Base-by-base conservation (phyloP, 2,888 invertebrate species). In the Erannis defoliaria region DNA sequence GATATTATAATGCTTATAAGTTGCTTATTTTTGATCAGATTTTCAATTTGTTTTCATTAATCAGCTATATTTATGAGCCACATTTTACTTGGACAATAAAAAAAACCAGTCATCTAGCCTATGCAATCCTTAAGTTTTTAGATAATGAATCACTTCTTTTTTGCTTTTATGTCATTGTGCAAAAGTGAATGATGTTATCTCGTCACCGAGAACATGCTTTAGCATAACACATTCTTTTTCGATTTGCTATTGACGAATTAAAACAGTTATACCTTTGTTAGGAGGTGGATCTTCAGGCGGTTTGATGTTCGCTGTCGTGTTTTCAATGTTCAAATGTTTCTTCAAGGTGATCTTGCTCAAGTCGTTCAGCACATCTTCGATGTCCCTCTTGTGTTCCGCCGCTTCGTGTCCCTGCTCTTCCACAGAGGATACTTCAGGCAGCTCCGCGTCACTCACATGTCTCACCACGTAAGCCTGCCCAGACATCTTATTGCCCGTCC, bases 231-330 rank as follows among this genome's bases (percentile, higher is more conserved):
- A n/a, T n/a, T 23, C 5, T 23, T 14, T 14, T 37, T 14, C 2
- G 0, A 6, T 8, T 16, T 37, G 8, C 37, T 16, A 6, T 14
- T 37, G 37, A 8, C 6, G 1, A 4, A 3, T 37, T 5, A 19
- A 19, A 43, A 3, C 16, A 35, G 35, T 31, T 10, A 71, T 70
- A 89, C 86, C 85, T 84, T 85, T 85, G 18, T 55, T 55, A n/a
- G 88, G 84, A 21, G 86, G 83, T 0, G 85, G 82, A 10, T 89
- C 90, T 43, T 88, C 89, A 0, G 85, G 81, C 1, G 86, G 85
- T 66, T 90, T 90, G 58, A 93, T 92, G 67, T 90, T 89, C 19
- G 93, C 92, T 0, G 93, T 93, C 4, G 93, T 91, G 46, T 93
- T 93, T 67, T 91, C 92, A 21, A 92, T 85, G 64, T 89, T 90